A percentile compares a stretch with the other conserved stretches of the same genome.
Evolutionary conservation across 1,140 invertebrate species (phyloP).

Genomic region (Neelides sp.): DNA sequence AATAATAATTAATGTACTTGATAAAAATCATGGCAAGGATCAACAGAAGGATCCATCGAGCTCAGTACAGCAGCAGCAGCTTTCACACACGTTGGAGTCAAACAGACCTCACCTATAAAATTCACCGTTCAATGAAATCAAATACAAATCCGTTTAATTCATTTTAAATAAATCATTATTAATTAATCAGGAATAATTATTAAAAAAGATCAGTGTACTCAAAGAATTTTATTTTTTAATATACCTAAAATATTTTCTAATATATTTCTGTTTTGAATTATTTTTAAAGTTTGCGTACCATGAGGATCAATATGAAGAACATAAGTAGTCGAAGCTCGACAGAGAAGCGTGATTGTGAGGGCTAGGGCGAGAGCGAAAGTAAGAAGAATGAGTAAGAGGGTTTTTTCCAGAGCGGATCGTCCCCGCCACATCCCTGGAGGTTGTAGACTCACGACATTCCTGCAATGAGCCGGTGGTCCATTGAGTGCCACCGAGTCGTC

Average conservation of each 20-base stretch:
- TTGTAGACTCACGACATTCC: constrained; percentile 25
- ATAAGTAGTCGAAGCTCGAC: no score
- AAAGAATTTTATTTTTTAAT: no score
- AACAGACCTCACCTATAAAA: constrained; percentile 12
- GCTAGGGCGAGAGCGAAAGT: constrained; percentile 14
- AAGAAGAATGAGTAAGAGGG: constrained; percentile 18
- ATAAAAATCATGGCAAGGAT: constrained; percentile 93
- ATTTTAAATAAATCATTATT: no score
- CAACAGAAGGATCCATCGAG: constrained; percentile 59
- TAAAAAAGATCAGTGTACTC: no score
- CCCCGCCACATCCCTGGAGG: constrained; percentile 24
- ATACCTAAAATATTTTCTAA: no score
- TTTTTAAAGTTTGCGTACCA: constrained; percentile 5
- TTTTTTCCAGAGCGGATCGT: constrained; percentile 24
- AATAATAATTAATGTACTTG: constrained; percentile 36
- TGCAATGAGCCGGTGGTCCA: constrained; percentile 14
- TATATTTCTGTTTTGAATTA: no score
- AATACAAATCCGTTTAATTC: no score
- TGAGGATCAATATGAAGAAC: constrained; percentile 10
- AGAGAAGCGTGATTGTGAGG: constrained; percentile 10
- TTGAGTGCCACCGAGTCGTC: constrained; percentile 24
- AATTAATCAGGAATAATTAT: no score
- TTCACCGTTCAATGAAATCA: background rate
- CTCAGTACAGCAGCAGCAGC: constrained; percentile 66
- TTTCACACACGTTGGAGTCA: constrained; percentile 28